These are phyloP conservation scores for Machaerirhynchus nigripectus DNA, from an alignment of 2,113 vertebrate species.

Conservation along the genomic window DNA sequence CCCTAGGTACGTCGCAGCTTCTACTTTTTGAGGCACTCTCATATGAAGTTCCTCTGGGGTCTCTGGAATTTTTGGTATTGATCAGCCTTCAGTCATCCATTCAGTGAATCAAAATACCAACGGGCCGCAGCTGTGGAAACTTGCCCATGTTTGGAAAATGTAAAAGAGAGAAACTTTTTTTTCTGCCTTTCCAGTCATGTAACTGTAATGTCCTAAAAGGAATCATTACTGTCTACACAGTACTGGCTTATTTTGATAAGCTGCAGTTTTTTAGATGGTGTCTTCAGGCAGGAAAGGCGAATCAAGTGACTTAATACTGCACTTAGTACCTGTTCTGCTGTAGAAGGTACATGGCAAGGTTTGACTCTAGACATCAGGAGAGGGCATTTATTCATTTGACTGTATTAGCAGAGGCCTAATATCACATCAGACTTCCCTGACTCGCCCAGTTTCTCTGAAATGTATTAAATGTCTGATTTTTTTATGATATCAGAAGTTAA, in stretches of 20 bases:
- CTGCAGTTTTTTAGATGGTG: neutral
- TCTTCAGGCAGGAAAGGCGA: neutral
- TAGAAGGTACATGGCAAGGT: neutral
- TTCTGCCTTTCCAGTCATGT: neutral
- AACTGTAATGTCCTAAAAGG: neutral
- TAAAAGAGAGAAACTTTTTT: neutral
- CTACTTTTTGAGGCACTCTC: neutral
- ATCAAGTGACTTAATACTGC: neutral
- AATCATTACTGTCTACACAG: neutral
- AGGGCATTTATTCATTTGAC: neutral
- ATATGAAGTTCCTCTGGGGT: neutral
- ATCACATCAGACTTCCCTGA: neutral
- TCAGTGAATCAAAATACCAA: neutral
- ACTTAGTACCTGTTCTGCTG: neutral
- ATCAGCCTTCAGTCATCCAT: neutral
- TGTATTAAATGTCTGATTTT: neutral
- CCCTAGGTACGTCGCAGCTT: neutral
- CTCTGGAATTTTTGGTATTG: neutral
- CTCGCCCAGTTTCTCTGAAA: neutral
- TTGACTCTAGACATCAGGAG: neutral
- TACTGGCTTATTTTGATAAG: neutral
- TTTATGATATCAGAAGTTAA: neutral
- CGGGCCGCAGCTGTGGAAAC: neutral
- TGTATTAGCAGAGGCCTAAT: neutral
- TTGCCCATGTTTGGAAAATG: neutral